Base-by-base conservation (phyloP, 2,113 vertebrate species). In the Montifringilla adamsi region DNA sequence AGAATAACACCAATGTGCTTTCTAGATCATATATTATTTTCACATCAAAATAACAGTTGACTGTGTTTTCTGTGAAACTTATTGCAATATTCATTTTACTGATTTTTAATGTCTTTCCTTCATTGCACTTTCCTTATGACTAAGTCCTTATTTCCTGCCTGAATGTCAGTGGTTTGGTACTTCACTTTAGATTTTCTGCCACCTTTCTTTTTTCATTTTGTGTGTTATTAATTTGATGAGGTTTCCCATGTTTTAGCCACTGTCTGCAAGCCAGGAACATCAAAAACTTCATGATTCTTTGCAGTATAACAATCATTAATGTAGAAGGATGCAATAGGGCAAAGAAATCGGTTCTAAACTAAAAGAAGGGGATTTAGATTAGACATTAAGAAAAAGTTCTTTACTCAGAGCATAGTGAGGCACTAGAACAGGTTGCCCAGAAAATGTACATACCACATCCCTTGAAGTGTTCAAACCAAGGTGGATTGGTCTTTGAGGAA, bases 181-280 rank as follows among this genome's bases (percentile, higher is more conserved):
- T 73, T 80, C 31, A 53, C 27, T 73, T 66, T 44, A 73, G 70
- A 79, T 90, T 83, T 95, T 85, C 58, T 94, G 66, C 10, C 58
- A 85, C 9, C 6, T 76, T 79, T 52, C 11, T 62, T 72, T 88
- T 79, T 66, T 22, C 21, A n/a, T 87, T 63, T 91, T 69, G 33
- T 2, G 0, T 60, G 11, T 46, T 73, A 90, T 27, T 41, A 9
- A 69, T 88, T 84, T 66, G 22, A 86, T 83, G 37, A 88, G 2
- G 5, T 73, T 90, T 66, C 15, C 11, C 10, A 16, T 64, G 18
- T 43, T 73, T 77, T 80, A 56, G 14, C 6, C 8, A 16, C 41
- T 33, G 8, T 24, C 53, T 90, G 50, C 33, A 83, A 80, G 10
- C 20, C 37, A 74, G 46, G 10, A 66, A 66, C 39, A 28, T 74